Evolutionary conservation across 2,113 vertebrate genomes (phyloP), one percentile per base, ranked within the genome.

Genomic region (Barnardius zonarius): DNA sequence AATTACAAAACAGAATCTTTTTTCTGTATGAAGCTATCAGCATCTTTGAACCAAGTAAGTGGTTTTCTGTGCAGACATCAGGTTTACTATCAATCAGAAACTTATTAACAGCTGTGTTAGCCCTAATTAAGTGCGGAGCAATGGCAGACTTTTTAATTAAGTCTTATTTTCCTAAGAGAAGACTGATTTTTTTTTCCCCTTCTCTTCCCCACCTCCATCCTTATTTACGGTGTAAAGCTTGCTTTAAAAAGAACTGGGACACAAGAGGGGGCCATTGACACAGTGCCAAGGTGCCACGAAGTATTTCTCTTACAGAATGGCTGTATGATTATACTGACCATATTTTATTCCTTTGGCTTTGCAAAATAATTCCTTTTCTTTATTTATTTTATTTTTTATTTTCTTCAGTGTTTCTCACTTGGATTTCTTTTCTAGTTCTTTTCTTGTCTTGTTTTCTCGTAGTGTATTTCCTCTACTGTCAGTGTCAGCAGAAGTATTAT

Each of bases 1-100:
- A 97, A 94, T 96, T 95, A 95, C 88, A 96, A 96, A 96, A 96
- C 94, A 96, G 97, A 87, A 87, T 55, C 76, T 94, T 96, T 93
- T 90, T 96, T 94, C 96, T 84, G 85, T 87, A 94, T 89, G 86
- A 80, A 96, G 72, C 86, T 74, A 87, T 91, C 86, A 86, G 52
- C 90, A 83, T 93, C 92, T 91, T 91, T 86, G 91, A 96, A 93
- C 51, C 59, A 86, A 73, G 48, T 93, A 96, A 90, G 93, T 95
- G 95, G 80, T 87, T 97, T 97, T 95, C 87, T 93, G 74, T 94
- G 95, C 92, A 92, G 90, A 86, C 92, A 95, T 96, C 95, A 95
- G 90, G 54, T 94, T 97, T 96, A 92, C 95, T 95, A 90, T 97
- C 94, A 92, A 94, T 95, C 90, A 94, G 78, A 95, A 96, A 90